Base-by-base conservation (phyloP, 1,140 invertebrate genomes). In the Apis laboriosa region DNA sequence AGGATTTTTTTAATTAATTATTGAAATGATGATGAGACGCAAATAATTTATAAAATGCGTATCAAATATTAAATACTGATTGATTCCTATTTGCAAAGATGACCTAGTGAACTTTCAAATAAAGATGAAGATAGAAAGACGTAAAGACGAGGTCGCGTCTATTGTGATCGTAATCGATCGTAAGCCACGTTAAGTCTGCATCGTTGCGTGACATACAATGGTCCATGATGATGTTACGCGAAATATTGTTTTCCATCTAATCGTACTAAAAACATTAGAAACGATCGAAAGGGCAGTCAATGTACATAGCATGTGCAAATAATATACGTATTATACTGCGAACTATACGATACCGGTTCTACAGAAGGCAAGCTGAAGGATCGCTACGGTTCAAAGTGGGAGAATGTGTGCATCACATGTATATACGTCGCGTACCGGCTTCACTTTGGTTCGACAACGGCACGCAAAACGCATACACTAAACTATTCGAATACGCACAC, bases 401-500 rank as follows among this genome's bases (percentile, higher is more conserved):
- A 75, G 43, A 77, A 56, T 17, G 56, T 67, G 64, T 77, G 49
- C 55, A 24, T 19, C 13, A 1, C 28, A 64, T 64, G 15, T 43
- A 56, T 34, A 15, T 43, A 21, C 11, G 24, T 74, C 77, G 70
- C 51, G 63, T 81, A 81, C 73, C 80, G 64, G 74, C 64, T 77
- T 82, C 49, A 28, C 55, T 77, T 61, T 82, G 53, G 49, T 56
- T 80, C 49, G 56, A 68, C 7, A 34, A 77, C 61, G 66, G 51
- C 43, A 28, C 17, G 51, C 61, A 49, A 19, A 28, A 7, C 49
- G 43, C 49, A 64, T 49, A 76, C 60, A 76, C 34, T 55, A 51
- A 64, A 55, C 1, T 28, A 21, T n/a, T 24, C 49, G 19, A 64
- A 19, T 55, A 77, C 75, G 61, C 75, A 66, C 13, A 66, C 61